These are phyloP conservation scores for Nephila pilipes DNA, from an alignment of 1,140 invertebrate genomes.

Conservation along the genomic window DNA sequence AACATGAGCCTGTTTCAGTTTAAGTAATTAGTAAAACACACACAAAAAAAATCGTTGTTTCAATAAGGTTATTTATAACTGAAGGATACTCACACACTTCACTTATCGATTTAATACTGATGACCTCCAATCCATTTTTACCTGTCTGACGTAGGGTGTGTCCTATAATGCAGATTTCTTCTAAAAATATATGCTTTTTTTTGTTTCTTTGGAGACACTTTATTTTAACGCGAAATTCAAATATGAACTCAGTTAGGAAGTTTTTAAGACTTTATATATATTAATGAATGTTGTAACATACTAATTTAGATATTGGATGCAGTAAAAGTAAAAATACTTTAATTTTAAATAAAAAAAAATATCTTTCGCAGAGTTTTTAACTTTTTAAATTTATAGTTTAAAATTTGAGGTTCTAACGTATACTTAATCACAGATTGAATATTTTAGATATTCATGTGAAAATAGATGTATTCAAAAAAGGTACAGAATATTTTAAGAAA, in stretches of 20 bases:
- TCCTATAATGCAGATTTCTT: neutral
- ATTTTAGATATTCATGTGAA: neutral
- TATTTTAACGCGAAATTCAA: neutral
- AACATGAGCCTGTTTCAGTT: no score
- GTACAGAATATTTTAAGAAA: neutral
- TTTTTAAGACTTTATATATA: neutral
- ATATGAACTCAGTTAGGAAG: neutral
- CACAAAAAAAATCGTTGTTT: no score
- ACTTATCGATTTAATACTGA: neutral
- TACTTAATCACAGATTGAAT: no score
- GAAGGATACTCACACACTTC: neutral
- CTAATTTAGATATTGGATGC: no score
- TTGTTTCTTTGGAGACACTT: neutral
- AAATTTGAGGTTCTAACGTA: no score
- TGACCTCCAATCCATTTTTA: slow-evolving; percentile 33
- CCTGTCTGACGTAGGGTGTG: neutral
- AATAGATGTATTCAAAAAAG: neutral
- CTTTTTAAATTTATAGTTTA: no score
- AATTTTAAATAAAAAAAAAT: no score
- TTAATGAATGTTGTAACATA: no score
- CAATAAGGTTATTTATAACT: no score
- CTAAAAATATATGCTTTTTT: slow-evolving; percentile 3
- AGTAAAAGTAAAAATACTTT: no score
- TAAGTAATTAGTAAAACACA: no score
- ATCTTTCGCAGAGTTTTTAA: no score